A percentile compares a stretch with the other conserved stretches of the same genome.
Evolutionary conservation across 30 jellyfish, hydroid and myxozoan genomes (phyloP).

Genomic region (Hydractinia symbiolongicarpus): DNA sequence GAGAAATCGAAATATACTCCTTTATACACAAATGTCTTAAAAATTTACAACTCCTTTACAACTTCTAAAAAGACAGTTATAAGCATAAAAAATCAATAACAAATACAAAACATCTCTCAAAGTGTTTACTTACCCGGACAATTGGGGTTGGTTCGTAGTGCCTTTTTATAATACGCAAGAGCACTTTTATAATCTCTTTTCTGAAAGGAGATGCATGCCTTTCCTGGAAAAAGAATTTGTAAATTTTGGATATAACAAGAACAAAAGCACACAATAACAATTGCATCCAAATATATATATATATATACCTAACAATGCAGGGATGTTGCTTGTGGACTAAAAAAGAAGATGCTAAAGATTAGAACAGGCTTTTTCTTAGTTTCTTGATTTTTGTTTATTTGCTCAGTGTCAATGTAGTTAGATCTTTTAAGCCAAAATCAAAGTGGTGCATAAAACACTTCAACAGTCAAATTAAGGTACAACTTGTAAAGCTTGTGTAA

Average conservation of each 20-base stretch:
- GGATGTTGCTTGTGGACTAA: slow-evolving; percentile 91
- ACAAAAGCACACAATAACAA: neutral
- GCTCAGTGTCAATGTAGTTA: no score
- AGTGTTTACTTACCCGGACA: slow-evolving; percentile 64
- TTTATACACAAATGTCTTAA: neutral
- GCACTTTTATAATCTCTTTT: slow-evolving; percentile 82
- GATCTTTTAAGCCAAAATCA: no score
- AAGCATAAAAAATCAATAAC: neutral
- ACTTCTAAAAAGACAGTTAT: neutral
- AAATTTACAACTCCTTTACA: no score
- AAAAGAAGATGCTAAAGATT: slow-evolving; percentile 1
- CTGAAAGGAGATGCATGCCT: slow-evolving; percentile 91
- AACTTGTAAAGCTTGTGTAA: neutral
- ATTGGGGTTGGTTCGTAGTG: slow-evolving; percentile 73
- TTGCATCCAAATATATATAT: neutral
- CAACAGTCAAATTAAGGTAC: neutral
- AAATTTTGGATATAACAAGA: neutral
- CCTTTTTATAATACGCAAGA: slow-evolving; percentile 81
- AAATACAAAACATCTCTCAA: neutral
- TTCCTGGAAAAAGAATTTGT: slow-evolving; percentile 30
- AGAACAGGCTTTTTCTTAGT: no score
- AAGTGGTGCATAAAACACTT: neutral
- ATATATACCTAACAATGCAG: slow-evolving; percentile 82
- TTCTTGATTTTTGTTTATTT: no score
- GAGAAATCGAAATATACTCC: neutral